Base-by-base conservation (phyloP, 2,888 invertebrate genomes). In the Apodemia duryi region DNA sequence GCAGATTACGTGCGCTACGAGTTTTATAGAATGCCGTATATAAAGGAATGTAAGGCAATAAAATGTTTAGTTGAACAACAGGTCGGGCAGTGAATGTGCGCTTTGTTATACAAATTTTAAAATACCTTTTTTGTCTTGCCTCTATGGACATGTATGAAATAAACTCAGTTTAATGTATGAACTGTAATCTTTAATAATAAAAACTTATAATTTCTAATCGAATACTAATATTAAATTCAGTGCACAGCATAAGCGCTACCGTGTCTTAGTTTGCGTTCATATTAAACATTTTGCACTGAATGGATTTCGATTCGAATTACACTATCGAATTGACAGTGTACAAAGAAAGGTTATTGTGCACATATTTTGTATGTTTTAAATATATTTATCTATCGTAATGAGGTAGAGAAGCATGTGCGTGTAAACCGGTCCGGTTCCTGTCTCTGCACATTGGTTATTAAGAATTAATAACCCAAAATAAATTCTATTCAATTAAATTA, bases 131-230 rank as follows among this genome's bases (percentile, higher is more conserved):
- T n/a, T 54, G 52, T 63, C 52, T 63, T 21, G 13, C 7, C 54
- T 38, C 6, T 54, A 41, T 38, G 28, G 54, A 54, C 63, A 63
- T 51, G 46, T 46, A 63, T 63, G 38, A 63, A 41, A 63, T 54
- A 21, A 63, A 60, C 57, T 60, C 57, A 60, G 57, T 60, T 60
- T 60, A 35, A 60, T 60, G 35, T 60, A 60, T 60, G 57, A 60
- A 51, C 21, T 21, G 43, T 43, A 51, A 51, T 51, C n/a, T 21
- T 21, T 51, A 51, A 51, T 51, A 51, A 51, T 21, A 51, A 5
- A 21, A 51, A 6, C 49, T 46, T 13, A 46, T 10, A 7, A 35
- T 60, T n/a, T 35, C 11, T 60, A 13, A 60, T 35, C n/a, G 5
- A 35, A 54, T 11, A 28, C 13, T 11, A 54, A 60, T 35, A 35